Evolutionary conservation across 2,113 vertebrate genomes (phyloP).

Genomic region (Strigops habroptila): DNA sequence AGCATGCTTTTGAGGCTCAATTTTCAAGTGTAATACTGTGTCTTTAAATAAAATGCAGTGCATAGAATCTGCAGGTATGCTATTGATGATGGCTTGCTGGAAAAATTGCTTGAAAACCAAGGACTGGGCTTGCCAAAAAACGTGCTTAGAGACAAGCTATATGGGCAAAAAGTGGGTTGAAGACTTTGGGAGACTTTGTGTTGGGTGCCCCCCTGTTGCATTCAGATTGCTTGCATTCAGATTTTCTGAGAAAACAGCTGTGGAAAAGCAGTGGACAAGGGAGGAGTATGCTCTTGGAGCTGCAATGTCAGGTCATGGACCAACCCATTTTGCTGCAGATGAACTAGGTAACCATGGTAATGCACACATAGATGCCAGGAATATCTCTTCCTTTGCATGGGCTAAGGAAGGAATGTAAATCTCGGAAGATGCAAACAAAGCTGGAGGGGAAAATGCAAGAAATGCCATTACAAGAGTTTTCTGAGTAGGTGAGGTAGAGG

Average conservation of each 20-base stretch:
- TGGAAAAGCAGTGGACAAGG: not conserved
- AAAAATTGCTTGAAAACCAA: not conserved
- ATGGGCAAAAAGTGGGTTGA: not conserved
- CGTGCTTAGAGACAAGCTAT: not conserved
- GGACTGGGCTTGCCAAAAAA: not conserved
- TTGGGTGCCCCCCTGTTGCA: not conserved
- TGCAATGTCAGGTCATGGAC: not conserved
- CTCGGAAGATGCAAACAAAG: constrained; percentile 27
- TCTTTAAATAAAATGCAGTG: not conserved
- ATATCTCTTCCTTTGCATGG: constrained; percentile 25
- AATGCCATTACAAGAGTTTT: not conserved
- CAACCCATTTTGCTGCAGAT: constrained; percentile 11
- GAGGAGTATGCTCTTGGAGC: not conserved
- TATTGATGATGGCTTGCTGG: not conserved
- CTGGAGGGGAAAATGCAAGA: not conserved
- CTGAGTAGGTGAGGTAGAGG: not conserved
- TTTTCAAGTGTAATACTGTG: not conserved
- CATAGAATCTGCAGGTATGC: not conserved
- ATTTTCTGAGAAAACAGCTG: not conserved
- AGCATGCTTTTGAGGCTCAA: not conserved
- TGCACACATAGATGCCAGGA: not conserved
- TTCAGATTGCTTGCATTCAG: not conserved
- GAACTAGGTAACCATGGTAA: constrained; percentile 50
- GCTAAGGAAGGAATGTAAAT: constrained; percentile 22
- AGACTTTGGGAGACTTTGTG: not conserved